phyloP scores from a whole-genome alignment of 2,113 vertebrate genomes.

The Callipepla californica region DNA sequence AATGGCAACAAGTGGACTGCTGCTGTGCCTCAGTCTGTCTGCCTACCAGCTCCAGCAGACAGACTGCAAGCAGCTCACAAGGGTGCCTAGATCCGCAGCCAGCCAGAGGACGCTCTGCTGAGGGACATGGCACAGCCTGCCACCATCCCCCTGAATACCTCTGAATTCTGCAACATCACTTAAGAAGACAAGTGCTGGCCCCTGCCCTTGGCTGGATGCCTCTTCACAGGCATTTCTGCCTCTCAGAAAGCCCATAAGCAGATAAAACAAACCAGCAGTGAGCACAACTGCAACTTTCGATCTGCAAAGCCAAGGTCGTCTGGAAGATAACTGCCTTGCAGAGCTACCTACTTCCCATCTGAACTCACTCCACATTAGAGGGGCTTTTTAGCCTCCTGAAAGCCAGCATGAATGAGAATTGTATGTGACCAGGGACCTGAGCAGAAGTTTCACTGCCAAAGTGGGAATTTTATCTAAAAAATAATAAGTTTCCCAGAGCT shows the following conservation, averaged over 20 bases:
- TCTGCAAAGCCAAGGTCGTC: neutral
- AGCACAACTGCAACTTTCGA: neutral
- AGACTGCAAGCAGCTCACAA: neutral
- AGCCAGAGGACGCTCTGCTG: neutral
- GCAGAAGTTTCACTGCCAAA: neutral
- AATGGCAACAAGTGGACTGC: rapidly evolving
- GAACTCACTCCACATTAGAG: neutral
- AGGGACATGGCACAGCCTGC: neutral
- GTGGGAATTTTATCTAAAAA: neutral
- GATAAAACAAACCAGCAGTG: neutral
- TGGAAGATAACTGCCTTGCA: neutral
- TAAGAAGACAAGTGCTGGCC: neutral
- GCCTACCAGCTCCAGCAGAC: neutral
- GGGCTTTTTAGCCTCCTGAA: neutral
- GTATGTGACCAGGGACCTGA: neutral
- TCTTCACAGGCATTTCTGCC: rapidly evolving
- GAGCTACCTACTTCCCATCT: neutral
- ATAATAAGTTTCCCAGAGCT: neutral
- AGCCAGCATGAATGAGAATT: neutral
- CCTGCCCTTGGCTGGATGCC: neutral
- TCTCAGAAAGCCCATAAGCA: neutral
- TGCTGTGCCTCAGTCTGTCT: neutral
- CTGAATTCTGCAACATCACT: neutral
- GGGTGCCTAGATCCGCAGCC: neutral
- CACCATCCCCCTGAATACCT: neutral